Evolutionary conservation across 2,888 invertebrate genomes (phyloP), one percentile per base, ranked within the genome.

Genomic region (Conchocele bisecta): DNA sequence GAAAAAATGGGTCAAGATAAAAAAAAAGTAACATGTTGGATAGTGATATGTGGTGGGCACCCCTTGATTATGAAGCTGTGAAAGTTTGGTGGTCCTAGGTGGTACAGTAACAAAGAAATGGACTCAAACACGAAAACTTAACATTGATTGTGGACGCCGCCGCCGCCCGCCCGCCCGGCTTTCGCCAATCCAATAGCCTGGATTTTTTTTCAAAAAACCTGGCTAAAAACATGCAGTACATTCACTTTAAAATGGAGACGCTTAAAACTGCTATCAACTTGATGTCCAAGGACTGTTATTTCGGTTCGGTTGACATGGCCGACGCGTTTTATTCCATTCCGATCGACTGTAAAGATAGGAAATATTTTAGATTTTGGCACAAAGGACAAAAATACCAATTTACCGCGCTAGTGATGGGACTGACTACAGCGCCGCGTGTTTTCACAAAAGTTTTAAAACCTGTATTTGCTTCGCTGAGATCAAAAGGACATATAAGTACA

Each of bases 191-290:
- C n/a, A n/a, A n/a, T n/a, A n/a, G n/a, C n/a, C n/a, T n/a, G n/a
- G n/a, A n/a, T n/a, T n/a, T n/a, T n/a, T n/a, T n/a, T n/a, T n/a
- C n/a, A n/a, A n/a, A n/a, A n/a, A n/a, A n/a, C n/a, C n/a, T n/a
- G n/a, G n/a, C n/a, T n/a, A 15, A 48, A 17, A 48, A 29, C 20
- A n/a, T 48, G 28, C 44, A 59, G 7, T 48, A 46, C 22, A 46
- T 20, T 31, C 59, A 59, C 29, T 59, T 48, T n/a, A 59, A 64
- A 56, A 56, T 56, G 64, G 64, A 64, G 26, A 64, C 56, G 7
- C 31, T 64, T 4, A 26, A 44, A 15, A 35, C 56, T n/a, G 56
- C 56, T 37, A 29, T 57, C 7, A 28, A 31, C 17, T 39, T 37
- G n/a, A 53, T 64, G 42, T 46, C 39, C 29, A 37, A 63, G 29